Percentiles rank a stretch among this genome's conserved stretches.
phyloP scores from a whole-genome alignment of 2,888 invertebrate species.

The Trachelus troglodyta region DNA sequence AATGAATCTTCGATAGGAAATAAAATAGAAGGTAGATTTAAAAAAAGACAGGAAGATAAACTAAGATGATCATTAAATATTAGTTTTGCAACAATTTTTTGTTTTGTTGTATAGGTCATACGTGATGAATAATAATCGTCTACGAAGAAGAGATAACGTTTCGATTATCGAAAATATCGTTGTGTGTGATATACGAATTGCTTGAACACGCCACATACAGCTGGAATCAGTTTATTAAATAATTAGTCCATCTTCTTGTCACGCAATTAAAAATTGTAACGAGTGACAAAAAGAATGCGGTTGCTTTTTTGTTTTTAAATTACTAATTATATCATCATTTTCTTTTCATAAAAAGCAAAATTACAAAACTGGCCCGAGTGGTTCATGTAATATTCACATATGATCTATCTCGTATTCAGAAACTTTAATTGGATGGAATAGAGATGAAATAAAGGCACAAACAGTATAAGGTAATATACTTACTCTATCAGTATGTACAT shows the following conservation, averaged over 20 bases:
- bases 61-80: no score
- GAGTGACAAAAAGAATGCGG: no score
- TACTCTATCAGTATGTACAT: constrained; percentile 63
- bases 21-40: no score
- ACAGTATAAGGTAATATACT: constrained; percentile 60
- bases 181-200: constrained; percentile 26
- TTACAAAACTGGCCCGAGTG: constrained; percentile 56
- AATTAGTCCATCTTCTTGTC: background rate
- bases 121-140: no score
- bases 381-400: constrained; percentile 46
- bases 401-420: constrained; percentile 29
- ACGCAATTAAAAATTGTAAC: no score
- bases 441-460: constrained; percentile 55
- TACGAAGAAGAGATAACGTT: no score
- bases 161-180: constrained; percentile 1
- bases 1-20: no score
- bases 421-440: constrained; percentile 33
- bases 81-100: no score
- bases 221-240: constrained; percentile 5
- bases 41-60: no score
- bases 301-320: background rate
- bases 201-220: constrained; percentile 17
- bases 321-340: background rate
- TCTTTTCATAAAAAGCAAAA: constrained; percentile 22
- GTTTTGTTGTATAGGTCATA: no score